These are phyloP conservation scores for Drosophila recens DNA, from an alignment of 2,888 invertebrate species.

Conservation along the genomic window DNA sequence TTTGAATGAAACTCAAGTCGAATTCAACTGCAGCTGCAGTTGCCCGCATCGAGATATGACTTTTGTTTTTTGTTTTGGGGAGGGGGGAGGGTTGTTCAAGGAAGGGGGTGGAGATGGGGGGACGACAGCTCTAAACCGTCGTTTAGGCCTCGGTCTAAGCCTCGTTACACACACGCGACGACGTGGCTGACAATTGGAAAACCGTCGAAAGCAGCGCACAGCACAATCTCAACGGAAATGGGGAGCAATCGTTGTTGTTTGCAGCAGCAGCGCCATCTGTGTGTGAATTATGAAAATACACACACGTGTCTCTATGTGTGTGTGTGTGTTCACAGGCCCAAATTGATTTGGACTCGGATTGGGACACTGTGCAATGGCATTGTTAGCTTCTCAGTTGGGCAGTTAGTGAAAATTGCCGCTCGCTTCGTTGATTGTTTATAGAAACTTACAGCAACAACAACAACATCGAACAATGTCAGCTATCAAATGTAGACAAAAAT, in stretches of 20 bases:
- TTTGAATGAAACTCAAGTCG: constrained; percentile 39
- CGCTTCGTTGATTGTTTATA: constrained; percentile 79
- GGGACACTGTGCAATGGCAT: constrained; percentile 66
- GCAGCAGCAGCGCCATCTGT: constrained; percentile 52
- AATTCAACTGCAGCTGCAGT: constrained; percentile 42
- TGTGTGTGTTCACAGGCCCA: constrained; percentile 66
- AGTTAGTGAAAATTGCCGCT: constrained; percentile 75
- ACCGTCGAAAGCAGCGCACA: constrained; percentile 1
- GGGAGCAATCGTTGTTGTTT: constrained; percentile 32
- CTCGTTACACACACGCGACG: constrained; percentile 73
- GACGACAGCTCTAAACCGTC: constrained; percentile 35
- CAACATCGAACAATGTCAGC: constrained; percentile 65
- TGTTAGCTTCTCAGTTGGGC: constrained; percentile 71
- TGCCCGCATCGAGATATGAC: constrained; percentile 29
- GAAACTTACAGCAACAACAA: constrained; percentile 58
- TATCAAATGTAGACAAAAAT: constrained; percentile 42
- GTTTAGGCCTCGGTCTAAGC: constrained; percentile 61
- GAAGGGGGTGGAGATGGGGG: neutral
- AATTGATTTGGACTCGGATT: constrained; percentile 74
- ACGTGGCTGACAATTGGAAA: constrained; percentile 54
- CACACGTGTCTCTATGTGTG: neutral
- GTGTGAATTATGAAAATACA: constrained; percentile 50
- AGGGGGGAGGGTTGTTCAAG: neutral
- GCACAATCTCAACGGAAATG: constrained; percentile 58
- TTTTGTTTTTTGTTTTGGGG: neutral